Conservation (phyloP, 2,113 vertebrate species). For the Panurus biarmicus region DNA sequence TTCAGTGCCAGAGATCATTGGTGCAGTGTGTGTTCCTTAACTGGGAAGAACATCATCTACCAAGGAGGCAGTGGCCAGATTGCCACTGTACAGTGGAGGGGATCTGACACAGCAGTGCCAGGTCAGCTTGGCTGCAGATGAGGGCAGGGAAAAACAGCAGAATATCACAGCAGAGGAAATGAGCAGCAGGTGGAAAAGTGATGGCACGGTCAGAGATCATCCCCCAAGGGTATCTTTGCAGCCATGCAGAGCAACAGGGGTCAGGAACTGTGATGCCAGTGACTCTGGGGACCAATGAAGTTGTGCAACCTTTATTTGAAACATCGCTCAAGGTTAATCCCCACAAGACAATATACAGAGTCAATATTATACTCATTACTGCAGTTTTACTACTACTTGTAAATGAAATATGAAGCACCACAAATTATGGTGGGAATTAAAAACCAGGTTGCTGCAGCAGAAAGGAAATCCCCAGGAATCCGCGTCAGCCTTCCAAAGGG, state of each 20-base stretch:
- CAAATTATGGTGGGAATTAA: background rate
- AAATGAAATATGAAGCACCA: background rate
- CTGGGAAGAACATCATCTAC: background rate
- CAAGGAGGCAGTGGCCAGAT: background rate
- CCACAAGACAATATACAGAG: background rate
- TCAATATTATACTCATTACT: background rate
- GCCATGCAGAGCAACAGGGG: background rate
- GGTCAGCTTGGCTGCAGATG: background rate
- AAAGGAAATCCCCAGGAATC: background rate
- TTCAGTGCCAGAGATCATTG: background rate
- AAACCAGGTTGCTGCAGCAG: background rate
- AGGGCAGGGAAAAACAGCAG: background rate
- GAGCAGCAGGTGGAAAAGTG: background rate
- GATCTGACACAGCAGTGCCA: background rate
- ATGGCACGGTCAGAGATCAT: background rate
- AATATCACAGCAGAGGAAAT: background rate
- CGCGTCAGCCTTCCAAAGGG: background rate
- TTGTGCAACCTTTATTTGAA: background rate
- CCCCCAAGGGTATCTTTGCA: background rate
- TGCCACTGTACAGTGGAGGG: background rate
- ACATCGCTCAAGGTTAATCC: background rate
- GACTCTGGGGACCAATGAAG: background rate
- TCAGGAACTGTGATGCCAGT: fast-evolving
- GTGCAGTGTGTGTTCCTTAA: background rate
- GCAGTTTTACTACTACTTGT: background rate